Conservation (phyloP, 1,140 invertebrate genomes). For the Orchestia grillus region DNA sequence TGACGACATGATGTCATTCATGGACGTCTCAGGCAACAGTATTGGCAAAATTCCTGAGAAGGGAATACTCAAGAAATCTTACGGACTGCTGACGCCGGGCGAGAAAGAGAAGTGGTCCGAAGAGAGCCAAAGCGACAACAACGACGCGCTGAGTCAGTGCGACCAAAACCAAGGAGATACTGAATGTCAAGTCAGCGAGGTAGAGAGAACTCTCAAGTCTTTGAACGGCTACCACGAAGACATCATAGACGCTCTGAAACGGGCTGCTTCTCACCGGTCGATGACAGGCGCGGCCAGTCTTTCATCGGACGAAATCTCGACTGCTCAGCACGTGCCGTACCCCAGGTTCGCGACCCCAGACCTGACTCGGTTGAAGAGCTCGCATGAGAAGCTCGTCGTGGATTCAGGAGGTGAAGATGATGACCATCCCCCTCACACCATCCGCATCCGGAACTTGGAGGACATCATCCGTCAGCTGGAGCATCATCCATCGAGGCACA, state of each 20-base stretch:
- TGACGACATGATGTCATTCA: slow-evolving; percentile 85
- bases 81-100: slow-evolving; percentile 77
- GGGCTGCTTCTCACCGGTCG: slow-evolving; percentile 79
- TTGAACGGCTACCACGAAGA: slow-evolving; percentile 94
- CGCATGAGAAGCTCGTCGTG: slow-evolving; percentile 67
- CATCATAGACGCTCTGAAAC: slow-evolving; percentile 87
- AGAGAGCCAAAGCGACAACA: slow-evolving; percentile 80
- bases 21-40: slow-evolving; percentile 83
- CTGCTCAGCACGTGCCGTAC: slow-evolving; percentile 68
- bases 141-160: slow-evolving; percentile 78
- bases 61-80: slow-evolving; percentile 90
- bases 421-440: slow-evolving; percentile 71
- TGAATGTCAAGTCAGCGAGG: slow-evolving; percentile 74
- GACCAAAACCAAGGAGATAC: slow-evolving; percentile 74
- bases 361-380: slow-evolving; percentile 69
- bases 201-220: slow-evolving; percentile 86
- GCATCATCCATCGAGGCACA: slow-evolving; percentile 87
- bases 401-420: slow-evolving; percentile 69
- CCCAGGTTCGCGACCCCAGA: slow-evolving; percentile 62
- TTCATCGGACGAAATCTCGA: slow-evolving; percentile 69
- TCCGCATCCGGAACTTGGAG: slow-evolving; percentile 88
- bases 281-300: slow-evolving; percentile 62
- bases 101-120: slow-evolving; percentile 77
- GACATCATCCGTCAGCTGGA: slow-evolving; percentile 91
- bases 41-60: slow-evolving; percentile 85